A percentile compares a stretch with the other conserved stretches of the same genome.
These are phyloP conservation scores for Bombus affinis DNA, from an alignment of 1,140 invertebrate genomes.

Conservation along the genomic window DNA sequence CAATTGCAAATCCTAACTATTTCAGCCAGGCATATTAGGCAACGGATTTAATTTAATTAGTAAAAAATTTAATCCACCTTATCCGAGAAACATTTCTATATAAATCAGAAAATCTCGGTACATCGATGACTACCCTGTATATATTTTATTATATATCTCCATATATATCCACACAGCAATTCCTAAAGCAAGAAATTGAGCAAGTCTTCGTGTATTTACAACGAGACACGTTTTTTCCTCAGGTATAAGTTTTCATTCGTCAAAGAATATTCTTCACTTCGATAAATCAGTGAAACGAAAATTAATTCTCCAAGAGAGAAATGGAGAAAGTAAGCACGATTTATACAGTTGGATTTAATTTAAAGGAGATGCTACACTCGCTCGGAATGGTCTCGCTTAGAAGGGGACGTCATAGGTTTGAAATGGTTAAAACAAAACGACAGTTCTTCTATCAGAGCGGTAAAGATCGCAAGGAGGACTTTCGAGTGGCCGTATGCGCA, in stretches of 20 bases:
- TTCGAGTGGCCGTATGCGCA: slow-evolving; percentile 61
- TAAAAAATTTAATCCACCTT: too few species aligned
- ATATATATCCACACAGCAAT: neutral
- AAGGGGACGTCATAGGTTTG: slow-evolving; percentile 58
- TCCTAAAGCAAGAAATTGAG: neutral
- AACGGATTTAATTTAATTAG: neutral
- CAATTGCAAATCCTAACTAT: neutral
- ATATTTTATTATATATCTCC: too few species aligned
- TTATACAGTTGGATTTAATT: neutral
- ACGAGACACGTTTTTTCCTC: neutral
- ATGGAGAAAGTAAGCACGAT: too few species aligned
- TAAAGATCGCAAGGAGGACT: slow-evolving; percentile 65
- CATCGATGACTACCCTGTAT: too few species aligned
- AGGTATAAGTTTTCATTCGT: neutral
- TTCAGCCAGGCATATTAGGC: neutral
- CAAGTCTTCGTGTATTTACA: neutral
- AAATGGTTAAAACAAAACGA: slow-evolving; percentile 74
- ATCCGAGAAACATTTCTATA: too few species aligned
- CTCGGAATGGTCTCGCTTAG: neutral
- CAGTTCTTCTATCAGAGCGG: slow-evolving; percentile 63
- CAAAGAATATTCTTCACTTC: neutral
- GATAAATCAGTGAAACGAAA: neutral
- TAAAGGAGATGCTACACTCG: neutral
- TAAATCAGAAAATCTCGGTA: too few species aligned
- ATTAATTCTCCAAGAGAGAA: neutral